phyloP scores from a whole-genome alignment of 2,797 vertebrate genomes.

The Bufotes viridis region DNA sequence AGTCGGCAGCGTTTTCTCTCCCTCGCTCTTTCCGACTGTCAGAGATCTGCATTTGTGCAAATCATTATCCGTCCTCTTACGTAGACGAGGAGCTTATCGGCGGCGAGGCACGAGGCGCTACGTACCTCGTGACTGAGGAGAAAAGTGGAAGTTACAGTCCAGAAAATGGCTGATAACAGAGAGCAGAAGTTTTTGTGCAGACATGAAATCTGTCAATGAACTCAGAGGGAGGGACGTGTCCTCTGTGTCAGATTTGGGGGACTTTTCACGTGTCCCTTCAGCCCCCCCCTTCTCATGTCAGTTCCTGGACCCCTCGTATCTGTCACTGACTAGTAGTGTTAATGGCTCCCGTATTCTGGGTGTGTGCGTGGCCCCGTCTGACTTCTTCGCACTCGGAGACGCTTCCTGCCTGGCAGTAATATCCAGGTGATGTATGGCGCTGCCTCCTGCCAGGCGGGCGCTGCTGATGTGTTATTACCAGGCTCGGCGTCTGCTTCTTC shows the following conservation, averaged over 20 bases:
- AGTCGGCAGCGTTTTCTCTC: neutral
- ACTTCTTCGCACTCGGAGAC: neutral
- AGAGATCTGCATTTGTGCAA: neutral
- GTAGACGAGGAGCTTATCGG: neutral
- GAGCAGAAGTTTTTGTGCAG: no score
- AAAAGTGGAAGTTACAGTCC: no score
- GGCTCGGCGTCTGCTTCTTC: neutral
- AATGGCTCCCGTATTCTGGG: neutral
- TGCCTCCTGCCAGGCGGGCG: constrained; percentile 17
- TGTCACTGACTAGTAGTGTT: no score
- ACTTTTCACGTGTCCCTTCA: no score
- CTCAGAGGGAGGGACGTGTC: no score
- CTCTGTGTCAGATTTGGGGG: no score
- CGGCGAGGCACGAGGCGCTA: neutral
- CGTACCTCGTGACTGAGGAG: neutral
- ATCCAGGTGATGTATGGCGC: constrained; percentile 34
- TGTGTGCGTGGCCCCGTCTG: neutral
- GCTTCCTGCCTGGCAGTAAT: constrained; percentile 5
- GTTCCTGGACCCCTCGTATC: no score
- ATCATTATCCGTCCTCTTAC: neutral
- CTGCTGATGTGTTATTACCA: constrained; percentile 8
- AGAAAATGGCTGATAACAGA: no score
- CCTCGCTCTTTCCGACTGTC: neutral
- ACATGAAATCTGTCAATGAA: no score
- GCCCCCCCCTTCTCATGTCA: no score